These are phyloP conservation scores for Monochamus saltuarius DNA, from an alignment of 1,140 invertebrate species.

Conservation along the genomic window DNA sequence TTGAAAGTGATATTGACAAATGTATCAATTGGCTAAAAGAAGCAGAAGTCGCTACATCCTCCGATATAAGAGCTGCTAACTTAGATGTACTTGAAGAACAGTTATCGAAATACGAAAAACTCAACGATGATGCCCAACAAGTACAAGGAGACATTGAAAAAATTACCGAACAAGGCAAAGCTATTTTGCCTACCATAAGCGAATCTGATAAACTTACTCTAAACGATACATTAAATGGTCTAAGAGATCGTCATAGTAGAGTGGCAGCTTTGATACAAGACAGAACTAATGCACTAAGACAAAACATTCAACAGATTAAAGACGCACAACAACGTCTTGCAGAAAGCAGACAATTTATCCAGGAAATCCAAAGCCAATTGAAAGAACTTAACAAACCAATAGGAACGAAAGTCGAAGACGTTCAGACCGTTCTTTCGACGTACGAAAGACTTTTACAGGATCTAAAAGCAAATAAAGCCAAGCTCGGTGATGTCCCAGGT, in stretches of 20 bases:
- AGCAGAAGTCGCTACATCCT: constrained; percentile 79
- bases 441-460: constrained; percentile 81
- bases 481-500: constrained; percentile 75
- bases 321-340: constrained; percentile 74
- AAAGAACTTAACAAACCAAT: constrained; percentile 82
- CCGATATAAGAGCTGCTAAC: constrained; percentile 74
- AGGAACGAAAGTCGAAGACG: constrained; percentile 81
- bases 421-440: constrained; percentile 71
- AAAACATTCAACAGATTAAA: constrained; percentile 76
- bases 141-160: constrained; percentile 71
- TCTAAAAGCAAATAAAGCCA: constrained; percentile 76
- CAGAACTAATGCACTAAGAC: constrained; percentile 68
- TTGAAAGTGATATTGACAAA: constrained; percentile 78
- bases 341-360: constrained; percentile 77
- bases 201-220: constrained; percentile 81
- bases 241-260: constrained; percentile 74
- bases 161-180: constrained; percentile 76
- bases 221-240: constrained; percentile 72
- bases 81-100: constrained; percentile 83
- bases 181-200: constrained; percentile 76
- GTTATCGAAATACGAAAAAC: constrained; percentile 76
- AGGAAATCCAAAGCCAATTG: constrained; percentile 78
- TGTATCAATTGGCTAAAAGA: constrained; percentile 84
- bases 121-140: constrained; percentile 72
- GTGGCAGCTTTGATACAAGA: constrained; percentile 75